A percentile compares a stretch with the other conserved stretches of the same genome.
phyloP scores from a whole-genome alignment of 64 coral and sea anemone genomes.

The Cladopsammia gracilis region DNA sequence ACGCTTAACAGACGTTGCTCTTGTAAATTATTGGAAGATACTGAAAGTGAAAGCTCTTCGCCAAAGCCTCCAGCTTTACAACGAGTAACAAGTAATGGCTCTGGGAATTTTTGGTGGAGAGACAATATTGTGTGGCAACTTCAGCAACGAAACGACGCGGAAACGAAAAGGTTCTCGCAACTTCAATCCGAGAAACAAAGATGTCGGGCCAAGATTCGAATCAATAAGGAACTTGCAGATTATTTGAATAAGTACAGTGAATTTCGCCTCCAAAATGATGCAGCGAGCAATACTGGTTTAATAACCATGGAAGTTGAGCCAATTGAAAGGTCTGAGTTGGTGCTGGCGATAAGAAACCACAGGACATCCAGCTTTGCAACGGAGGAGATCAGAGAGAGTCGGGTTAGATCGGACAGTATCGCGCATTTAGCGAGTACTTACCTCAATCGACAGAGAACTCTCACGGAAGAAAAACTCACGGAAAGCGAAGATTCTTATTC shows the following conservation, averaged over 20 bases:
- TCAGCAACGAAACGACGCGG: constrained; percentile 68
- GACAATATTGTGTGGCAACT: constrained; percentile 86
- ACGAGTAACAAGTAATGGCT: neutral
- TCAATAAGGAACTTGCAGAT: constrained; percentile 80
- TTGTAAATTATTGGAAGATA: neutral
- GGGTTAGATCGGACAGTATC: constrained; percentile 55
- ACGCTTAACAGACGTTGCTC: neutral
- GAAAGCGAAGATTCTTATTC: constrained; percentile 50
- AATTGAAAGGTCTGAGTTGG: constrained; percentile 59
- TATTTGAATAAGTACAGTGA: constrained; percentile 84
- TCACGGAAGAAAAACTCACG: constrained; percentile 16
- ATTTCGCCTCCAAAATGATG: constrained; percentile 24
- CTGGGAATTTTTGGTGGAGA: constrained; percentile 73
- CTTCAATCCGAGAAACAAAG: constrained; percentile 56
- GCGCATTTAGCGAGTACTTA: constrained; percentile 72
- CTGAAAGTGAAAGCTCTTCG: neutral
- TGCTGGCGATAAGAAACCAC: constrained; percentile 81
- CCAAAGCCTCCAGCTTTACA: neutral
- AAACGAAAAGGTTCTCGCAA: constrained; percentile 76
- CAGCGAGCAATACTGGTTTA: neutral
- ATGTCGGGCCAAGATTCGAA: constrained; percentile 66
- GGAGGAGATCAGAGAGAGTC: neutral
- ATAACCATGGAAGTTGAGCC: constrained; percentile 29
- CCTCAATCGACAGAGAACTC: constrained; percentile 39
- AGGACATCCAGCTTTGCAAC: neutral